A percentile compares a stretch with the other conserved stretches of the same genome.
Evolutionary conservation across 2,888 invertebrate genomes (phyloP).

Genomic region (Agriotes lineatus): DNA sequence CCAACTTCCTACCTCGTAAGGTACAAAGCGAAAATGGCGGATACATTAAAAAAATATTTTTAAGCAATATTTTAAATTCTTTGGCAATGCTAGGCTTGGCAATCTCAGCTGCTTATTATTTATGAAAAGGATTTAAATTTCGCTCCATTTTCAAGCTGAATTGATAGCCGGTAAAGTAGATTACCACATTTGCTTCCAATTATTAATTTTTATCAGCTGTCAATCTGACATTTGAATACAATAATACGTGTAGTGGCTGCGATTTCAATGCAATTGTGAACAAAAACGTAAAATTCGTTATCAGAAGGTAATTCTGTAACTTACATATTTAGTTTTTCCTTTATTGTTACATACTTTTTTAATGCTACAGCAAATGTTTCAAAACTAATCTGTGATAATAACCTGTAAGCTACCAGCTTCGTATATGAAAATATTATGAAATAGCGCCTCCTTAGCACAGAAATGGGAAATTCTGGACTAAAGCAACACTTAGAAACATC

Average conservation of each 20-base stretch:
- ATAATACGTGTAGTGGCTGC: slow-evolving; percentile 9
- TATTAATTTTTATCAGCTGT: slow-evolving; percentile 3
- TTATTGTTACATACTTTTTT: not conserved
- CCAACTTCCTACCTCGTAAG: no score
- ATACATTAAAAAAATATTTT: no score
- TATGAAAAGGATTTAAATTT: no score
- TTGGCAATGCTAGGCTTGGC: no score
- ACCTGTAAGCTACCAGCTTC: not conserved
- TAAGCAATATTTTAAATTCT: no score
- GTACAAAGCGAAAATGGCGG: no score
- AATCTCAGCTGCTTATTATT: no score
- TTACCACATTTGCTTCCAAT: not conserved
- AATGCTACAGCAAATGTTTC: not conserved
- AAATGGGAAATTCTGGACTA: slow-evolving; percentile 91
- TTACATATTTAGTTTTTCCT: not conserved
- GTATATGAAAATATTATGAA: slow-evolving; percentile 1
- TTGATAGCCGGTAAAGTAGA: not conserved
- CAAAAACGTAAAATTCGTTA: not conserved
- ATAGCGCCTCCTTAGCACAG: not conserved
- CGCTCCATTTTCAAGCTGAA: no score
- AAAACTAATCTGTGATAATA: slow-evolving; percentile 15
- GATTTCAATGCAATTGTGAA: not conserved
- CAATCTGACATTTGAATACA: slow-evolving; percentile 28
- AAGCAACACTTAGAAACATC: slow-evolving; percentile 96
- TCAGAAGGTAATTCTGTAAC: not conserved